Evolutionary conservation across 2,113 vertebrate genomes (phyloP).

Genomic region (Galbula dea): DNA sequence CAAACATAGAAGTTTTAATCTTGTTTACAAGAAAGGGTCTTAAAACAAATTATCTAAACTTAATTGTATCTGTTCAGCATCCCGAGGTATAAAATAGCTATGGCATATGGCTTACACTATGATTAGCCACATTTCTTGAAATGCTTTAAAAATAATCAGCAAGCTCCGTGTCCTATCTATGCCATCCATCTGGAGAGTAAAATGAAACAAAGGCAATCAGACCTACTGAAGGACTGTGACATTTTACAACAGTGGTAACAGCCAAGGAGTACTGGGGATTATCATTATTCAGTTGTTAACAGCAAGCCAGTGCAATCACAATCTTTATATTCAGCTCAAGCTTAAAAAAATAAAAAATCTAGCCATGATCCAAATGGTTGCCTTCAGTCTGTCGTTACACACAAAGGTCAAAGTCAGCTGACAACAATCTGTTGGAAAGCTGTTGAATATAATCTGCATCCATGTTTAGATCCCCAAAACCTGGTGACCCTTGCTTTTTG

Average conservation of each 20-base stretch:
- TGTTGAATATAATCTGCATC: background rate
- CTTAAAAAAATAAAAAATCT: background rate
- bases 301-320: background rate
- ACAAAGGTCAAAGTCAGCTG: background rate
- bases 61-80: background rate
- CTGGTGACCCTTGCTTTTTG: background rate
- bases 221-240: background rate
- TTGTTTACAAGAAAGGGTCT: background rate
- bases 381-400: background rate
- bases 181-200: background rate
- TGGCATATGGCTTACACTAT: background rate
- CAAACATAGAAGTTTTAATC: background rate
- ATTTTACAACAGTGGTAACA: background rate
- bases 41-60: background rate
- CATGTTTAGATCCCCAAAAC: background rate
- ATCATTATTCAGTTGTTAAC: background rate
- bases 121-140: background rate
- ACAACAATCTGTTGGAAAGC: background rate
- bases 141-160: constrained; percentile 1
- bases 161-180: background rate
- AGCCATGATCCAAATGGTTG: background rate
- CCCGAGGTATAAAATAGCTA: background rate
- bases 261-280: background rate
- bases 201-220: background rate
- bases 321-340: background rate